phyloP scores from a whole-genome alignment of 2,888 invertebrate genomes.

The Nemotelus pantherinus region DNA sequence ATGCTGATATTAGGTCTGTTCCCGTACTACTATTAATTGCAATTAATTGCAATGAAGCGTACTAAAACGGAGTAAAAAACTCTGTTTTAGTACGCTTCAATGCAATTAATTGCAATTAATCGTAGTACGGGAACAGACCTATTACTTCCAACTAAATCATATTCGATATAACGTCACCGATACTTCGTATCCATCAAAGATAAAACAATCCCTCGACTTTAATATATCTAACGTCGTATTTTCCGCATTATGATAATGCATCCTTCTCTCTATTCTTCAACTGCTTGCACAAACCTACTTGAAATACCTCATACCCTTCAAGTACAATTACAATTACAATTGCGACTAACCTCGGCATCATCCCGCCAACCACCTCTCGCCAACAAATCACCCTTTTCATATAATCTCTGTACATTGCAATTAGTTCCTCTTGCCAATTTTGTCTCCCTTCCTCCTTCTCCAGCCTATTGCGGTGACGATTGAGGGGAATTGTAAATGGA shows the following conservation, averaged over 20 bases:
- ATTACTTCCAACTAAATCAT: no score
- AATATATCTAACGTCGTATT: no score
- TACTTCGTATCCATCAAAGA: no score
- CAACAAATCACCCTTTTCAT: not conserved
- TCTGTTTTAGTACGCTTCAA: no score
- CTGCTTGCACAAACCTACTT: not conserved
- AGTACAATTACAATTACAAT: slow-evolving; percentile 28
- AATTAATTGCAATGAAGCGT: no score
- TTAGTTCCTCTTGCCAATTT: slow-evolving; percentile 34
- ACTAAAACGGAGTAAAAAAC: no score
- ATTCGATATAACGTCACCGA: no score
- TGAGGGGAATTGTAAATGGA: slow-evolving; percentile 3
- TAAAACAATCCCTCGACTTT: no score
- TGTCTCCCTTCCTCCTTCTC: not conserved
- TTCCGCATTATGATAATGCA: not conserved
- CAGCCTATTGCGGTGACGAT: not conserved
- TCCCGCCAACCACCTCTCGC: not conserved
- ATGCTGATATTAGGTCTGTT: no score
- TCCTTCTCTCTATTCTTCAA: not conserved
- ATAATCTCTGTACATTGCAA: slow-evolving; percentile 24
- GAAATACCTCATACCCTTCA: slow-evolving; percentile 13
- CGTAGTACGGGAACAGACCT: no score
- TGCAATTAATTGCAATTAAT: no score
- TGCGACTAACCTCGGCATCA: not conserved
- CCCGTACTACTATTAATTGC: no score